These are phyloP conservation scores for Xanthorhoe spadicearia DNA, from an alignment of 2,888 invertebrate species.

Conservation along the genomic window DNA sequence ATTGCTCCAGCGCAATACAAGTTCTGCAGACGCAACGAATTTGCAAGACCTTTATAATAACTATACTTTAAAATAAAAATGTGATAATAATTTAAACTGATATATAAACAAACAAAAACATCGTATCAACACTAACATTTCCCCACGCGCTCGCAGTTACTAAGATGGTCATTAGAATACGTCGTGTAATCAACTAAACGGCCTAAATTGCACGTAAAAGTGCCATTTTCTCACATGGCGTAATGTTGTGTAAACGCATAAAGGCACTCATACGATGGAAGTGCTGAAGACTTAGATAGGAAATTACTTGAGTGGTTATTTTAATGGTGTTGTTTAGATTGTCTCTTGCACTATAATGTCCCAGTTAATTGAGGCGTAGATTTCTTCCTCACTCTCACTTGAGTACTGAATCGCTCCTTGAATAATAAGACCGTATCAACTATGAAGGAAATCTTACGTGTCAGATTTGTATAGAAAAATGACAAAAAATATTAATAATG, in stretches of 20 bases:
- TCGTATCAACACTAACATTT: slow-evolving; percentile 27
- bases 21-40: too few relatives aligned
- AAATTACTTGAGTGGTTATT: slow-evolving; percentile 12
- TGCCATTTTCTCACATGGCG: slow-evolving; percentile 53
- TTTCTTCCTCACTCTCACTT: neutral
- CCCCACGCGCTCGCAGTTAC: slow-evolving; percentile 37
- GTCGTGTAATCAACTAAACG: slow-evolving; percentile 54
- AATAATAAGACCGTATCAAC: too few relatives aligned
- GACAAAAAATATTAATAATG: too few relatives aligned
- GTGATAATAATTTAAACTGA: neutral
- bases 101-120: slow-evolving; percentile 10
- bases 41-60: too few relatives aligned
- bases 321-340: slow-evolving; percentile 4
- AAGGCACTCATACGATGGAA: slow-evolving; percentile 37
- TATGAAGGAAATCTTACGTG: too few relatives aligned
- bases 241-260: slow-evolving; percentile 60
- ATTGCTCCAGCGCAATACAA: too few relatives aligned
- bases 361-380: neutral
- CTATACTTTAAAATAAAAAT: neutral
- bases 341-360: neutral
- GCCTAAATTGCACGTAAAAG: slow-evolving; percentile 53
- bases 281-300: slow-evolving; percentile 10
- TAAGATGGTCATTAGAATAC: slow-evolving; percentile 54
- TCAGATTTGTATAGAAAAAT: too few relatives aligned
- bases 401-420: too few relatives aligned